Conservation (phyloP, 2,888 invertebrate species). For the Panorpa germanica region DNA sequence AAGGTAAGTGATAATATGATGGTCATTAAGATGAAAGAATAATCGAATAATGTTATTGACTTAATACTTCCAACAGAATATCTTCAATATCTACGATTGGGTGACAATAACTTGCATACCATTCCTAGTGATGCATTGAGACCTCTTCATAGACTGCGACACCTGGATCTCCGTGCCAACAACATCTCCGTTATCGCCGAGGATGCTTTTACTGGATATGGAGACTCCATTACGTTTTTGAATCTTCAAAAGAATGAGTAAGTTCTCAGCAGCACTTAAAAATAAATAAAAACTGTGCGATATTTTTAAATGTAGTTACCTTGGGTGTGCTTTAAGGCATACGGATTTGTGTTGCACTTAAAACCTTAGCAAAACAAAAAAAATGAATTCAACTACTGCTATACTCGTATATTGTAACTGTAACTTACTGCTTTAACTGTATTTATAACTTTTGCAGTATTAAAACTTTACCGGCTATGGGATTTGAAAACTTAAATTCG, state of each 20-base stretch:
- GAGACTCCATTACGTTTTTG: constrained; percentile 81
- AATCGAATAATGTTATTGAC: constrained; percentile 5
- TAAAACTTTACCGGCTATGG: constrained; percentile 59
- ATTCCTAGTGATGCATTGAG: constrained; percentile 73
- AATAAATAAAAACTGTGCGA: background rate
- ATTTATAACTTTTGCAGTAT: constrained; percentile 37
- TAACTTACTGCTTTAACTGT: background rate
- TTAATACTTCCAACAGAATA: constrained; percentile 42
- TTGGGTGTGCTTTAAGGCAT: background rate
- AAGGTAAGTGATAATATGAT: constrained; percentile 38
- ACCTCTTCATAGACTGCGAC: constrained; percentile 67
- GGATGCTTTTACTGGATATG: constrained; percentile 75
- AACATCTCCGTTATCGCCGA: constrained; percentile 68
- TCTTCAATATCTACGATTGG: constrained; percentile 72
- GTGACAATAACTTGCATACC: constrained; percentile 71
- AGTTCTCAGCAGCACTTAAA: constrained; percentile 21
- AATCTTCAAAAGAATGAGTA: constrained; percentile 84
- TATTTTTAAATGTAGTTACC: background rate
- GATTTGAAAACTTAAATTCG: constrained; percentile 77
- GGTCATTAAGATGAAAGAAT: constrained; percentile 1
- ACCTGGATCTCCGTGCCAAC: constrained; percentile 73
- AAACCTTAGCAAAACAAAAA: background rate
- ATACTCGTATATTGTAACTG: background rate
- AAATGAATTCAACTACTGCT: constrained; percentile 1
- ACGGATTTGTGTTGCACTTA: background rate